These are phyloP conservation scores for Platalea minor DNA, from an alignment of 2,797 vertebrate species.

Conservation along the genomic window DNA sequence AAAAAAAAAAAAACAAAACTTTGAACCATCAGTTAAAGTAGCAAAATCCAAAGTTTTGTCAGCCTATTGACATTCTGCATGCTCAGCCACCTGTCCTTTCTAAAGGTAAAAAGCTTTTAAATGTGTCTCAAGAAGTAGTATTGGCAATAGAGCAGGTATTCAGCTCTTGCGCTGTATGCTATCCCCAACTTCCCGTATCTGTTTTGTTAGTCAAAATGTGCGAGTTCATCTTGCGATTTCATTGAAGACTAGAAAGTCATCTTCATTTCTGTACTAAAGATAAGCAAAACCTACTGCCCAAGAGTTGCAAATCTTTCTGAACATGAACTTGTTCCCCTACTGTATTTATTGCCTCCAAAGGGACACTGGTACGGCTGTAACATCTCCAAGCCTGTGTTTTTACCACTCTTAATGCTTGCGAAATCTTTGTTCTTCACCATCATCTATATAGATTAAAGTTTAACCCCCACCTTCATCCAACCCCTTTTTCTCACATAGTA, in stretches of 20 bases:
- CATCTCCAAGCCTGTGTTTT: background rate
- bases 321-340: background rate
- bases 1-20: background rate
- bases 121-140: background rate
- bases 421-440: background rate
- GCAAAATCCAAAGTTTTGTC: background rate
- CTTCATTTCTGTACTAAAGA: background rate
- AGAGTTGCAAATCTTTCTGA: background rate
- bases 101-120: background rate
- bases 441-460: background rate
- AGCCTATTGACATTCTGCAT: background rate
- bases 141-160: background rate
- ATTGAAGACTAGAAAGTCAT: background rate
- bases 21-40: background rate
- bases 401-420: background rate
- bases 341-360: background rate
- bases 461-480: background rate
- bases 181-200: background rate
- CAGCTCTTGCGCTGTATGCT: background rate
- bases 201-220: background rate
- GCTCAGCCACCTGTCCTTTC: background rate
- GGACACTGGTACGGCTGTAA: background rate
- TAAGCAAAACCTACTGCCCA: background rate
- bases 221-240: background rate
- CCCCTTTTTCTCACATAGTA: background rate